Evolutionary conservation across 2,888 invertebrate genomes (phyloP), one percentile per base, ranked within the genome.

Genomic region (Rosalia funebris): DNA sequence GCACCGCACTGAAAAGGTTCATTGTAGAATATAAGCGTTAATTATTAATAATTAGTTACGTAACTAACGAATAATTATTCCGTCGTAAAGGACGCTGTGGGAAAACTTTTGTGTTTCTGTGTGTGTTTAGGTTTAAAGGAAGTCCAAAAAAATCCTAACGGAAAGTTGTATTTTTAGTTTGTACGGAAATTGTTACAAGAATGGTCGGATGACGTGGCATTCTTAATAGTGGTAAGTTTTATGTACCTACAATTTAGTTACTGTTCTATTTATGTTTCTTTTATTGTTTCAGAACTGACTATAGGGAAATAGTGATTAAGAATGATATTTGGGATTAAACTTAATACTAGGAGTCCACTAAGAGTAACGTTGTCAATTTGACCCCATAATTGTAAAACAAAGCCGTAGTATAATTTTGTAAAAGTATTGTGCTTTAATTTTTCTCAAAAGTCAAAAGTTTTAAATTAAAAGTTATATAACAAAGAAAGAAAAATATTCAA

Each of bases 101-200:
- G n/a, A n/a, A n/a, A n/a, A n/a, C n/a, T 17, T 46, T 44, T 59
- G 48, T 69, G 59, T 69, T 56, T 55, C 57, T 65, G 63, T 73
- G 67, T 73, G 70, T 72, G 62, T 64, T 57, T 53, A 48, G 57
- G 52, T 32, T 25, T 52, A 11, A 39, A 16, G 41, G 32, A 25
- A 42, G 32, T 42, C 37, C 55, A 50, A 34, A 34, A 52, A 66
- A 63, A 63, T 58, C 67, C 69, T 75, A 75, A 77, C 66, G 69
- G 71, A 65, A 63, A 65, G 66, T 75, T 74, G 62, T 76, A 60
- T 76, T 77, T 77, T 70, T 75, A 77, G 77, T 77, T 74, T 61
- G 62, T 77, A 66, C 74, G 75, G 69, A 75, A 76, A 64, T 68
- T 76, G 59, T 72, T 77, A 62, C 69, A 71, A 71, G 71, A 75